Percentiles rank a stretch among this genome's conserved stretches.
Evolutionary conservation across 1,140 invertebrate genomes (phyloP).

Genomic region (Matsumurasca onukii): DNA sequence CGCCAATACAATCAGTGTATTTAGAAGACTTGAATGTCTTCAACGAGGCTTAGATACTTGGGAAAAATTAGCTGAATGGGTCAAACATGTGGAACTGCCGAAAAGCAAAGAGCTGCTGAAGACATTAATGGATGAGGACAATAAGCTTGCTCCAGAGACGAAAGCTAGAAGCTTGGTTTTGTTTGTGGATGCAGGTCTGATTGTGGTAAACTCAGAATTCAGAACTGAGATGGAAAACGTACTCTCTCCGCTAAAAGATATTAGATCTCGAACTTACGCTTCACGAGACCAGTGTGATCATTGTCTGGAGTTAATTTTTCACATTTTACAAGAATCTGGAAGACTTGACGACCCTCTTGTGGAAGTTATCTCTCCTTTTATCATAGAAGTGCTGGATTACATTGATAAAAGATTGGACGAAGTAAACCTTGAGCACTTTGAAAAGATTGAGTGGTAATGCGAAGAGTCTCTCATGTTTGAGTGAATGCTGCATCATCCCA

Average conservation of each 20-base stretch:
- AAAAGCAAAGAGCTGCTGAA: neutral
- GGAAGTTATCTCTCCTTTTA: neutral
- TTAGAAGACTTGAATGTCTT: slow-evolving; percentile 38
- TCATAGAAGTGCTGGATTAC: neutral
- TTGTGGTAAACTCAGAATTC: neutral
- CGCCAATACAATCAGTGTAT: slow-evolving; percentile 32
- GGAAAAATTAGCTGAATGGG: slow-evolving; percentile 34
- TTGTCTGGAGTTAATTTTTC: slow-evolving; percentile 1
- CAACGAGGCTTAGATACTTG: slow-evolving; percentile 34
- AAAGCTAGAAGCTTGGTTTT: slow-evolving; percentile 19
- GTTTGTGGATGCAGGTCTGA: slow-evolving; percentile 5
- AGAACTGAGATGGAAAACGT: neutral
- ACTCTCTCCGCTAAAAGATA: neutral
- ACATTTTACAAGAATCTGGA: slow-evolving; percentile 15
- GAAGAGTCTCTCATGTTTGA: no score
- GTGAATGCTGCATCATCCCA: no score
- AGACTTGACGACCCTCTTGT: neutral
- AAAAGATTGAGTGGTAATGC: neutral
- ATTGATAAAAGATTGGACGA: slow-evolving; percentile 3
- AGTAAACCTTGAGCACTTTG: neutral
- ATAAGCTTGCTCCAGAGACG: neutral
- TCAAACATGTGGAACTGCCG: slow-evolving; percentile 27
- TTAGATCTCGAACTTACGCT: slow-evolving; percentile 2
- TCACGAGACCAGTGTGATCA: neutral
- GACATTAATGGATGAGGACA: neutral